A percentile compares a stretch with the other conserved stretches of the same genome.
Evolutionary conservation across 2,888 invertebrate species (phyloP).

Genomic region (Nomada flava): DNA sequence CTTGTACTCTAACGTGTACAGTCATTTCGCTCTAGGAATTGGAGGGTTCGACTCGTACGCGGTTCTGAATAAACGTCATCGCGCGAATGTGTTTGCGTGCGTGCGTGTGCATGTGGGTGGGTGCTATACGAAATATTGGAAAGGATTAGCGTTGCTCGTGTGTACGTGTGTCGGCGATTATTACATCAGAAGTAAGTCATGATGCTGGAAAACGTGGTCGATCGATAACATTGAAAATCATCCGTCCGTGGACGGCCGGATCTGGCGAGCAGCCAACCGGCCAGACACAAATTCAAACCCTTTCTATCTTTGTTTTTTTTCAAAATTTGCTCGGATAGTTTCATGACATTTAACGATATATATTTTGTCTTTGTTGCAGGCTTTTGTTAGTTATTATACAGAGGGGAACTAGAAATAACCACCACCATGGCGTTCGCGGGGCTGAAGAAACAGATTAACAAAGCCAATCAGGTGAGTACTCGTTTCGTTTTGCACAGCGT

Average conservation of each 20-base stretch:
- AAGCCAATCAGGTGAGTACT: constrained; percentile 97
- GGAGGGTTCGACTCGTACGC: neutral
- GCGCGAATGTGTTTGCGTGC: neutral
- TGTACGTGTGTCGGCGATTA: constrained; percentile 34
- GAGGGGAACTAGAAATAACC: constrained; percentile 18
- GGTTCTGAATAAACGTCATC: neutral
- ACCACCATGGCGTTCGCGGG: constrained; percentile 98
- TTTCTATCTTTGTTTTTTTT: constrained; percentile 28
- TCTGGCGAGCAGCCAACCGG: constrained; percentile 61
- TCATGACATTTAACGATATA: neutral
- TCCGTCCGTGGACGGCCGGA: constrained; percentile 54
- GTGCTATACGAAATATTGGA: neutral
- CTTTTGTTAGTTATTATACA: constrained; percentile 9
- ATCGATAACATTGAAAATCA: constrained; percentile 74
- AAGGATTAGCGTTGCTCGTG: constrained; percentile 32
- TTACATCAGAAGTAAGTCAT: constrained; percentile 67
- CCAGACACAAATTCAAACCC: constrained; percentile 49
- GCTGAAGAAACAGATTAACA: constrained; percentile 99
- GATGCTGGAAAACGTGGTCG: constrained; percentile 62
- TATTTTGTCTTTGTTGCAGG: constrained; percentile 52
- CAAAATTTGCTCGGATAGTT: constrained; percentile 13
- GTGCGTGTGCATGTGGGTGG: neutral
- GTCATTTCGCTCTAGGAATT: neutral
- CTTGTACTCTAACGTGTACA: neutral
- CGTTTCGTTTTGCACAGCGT: neutral